phyloP scores from a whole-genome alignment of 1,140 invertebrate genomes.

The Scaptomyza montana region DNA sequence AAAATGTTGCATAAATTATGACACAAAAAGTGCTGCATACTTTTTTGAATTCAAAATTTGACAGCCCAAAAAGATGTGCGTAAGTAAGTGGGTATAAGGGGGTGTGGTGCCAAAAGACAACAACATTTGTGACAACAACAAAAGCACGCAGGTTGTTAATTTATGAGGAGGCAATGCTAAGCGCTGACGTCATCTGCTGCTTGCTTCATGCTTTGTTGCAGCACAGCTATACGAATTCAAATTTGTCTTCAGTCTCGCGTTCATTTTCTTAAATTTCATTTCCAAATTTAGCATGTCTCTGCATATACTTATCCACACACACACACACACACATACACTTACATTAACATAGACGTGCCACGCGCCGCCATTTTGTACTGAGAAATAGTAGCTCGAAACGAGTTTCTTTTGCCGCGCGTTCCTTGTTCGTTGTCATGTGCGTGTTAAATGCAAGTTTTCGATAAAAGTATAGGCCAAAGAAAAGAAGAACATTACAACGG shows the following conservation, averaged over 20 bases:
- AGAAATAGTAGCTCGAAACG: conserved; percentile 9
- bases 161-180: conserved; percentile 23
- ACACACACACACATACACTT: conserved; percentile 2
- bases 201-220: neutral
- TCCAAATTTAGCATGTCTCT: conserved; percentile 75
- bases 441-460: conserved; percentile 70
- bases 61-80: conserved; percentile 15
- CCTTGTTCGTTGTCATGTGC: conserved; percentile 50
- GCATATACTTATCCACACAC: conserved; percentile 25
- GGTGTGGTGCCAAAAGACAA: conserved; percentile 26
- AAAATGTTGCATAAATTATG: conserved; percentile 53
- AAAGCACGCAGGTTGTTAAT: conserved; percentile 30
- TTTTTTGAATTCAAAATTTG: conserved; percentile 66
- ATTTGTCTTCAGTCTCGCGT: conserved; percentile 19
- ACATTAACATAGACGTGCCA: conserved; percentile 1
- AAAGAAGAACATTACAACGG: neutral
- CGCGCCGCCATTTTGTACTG: conserved; percentile 20
- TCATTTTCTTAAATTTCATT: conserved; percentile 73
- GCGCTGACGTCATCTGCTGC: conserved; percentile 36
- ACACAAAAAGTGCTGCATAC: conserved; percentile 6
- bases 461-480: conserved; percentile 39
- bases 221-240: conserved; percentile 28
- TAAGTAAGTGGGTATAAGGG: conserved; percentile 3
- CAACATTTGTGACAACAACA: conserved; percentile 1
- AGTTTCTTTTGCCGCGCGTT: conserved; percentile 31